Base-by-base conservation (phyloP, 2,113 vertebrate species). In the Hemibagrus wyckioides region DNA sequence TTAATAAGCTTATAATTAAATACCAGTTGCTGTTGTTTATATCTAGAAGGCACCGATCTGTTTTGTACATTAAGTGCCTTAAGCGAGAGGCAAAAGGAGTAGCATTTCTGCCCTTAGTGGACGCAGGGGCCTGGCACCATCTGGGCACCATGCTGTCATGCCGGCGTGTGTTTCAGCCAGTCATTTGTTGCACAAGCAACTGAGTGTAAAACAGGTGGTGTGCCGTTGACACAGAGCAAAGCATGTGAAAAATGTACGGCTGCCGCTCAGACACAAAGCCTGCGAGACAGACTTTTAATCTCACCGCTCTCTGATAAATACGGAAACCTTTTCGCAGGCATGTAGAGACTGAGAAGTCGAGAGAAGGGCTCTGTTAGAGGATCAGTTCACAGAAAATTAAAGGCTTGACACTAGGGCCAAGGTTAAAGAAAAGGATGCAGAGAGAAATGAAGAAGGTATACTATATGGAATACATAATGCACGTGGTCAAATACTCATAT, bases 181-280 rank as follows among this genome's bases (percentile, higher is more conserved):
- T 87, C 65, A 85, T 91, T 84, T 91, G 90, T 87, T 87, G 91
- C 90, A 88, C 91, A 54, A 90, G 92, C 92, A 92, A 94, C 91
- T 93, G 91, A 89, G 91, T 91, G 92, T 91, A 90, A 94, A 95
- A 92, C 95, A 95, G 94, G 95, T 95, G 95, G 93, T 44, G 80
- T 57, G 59, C 84, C 94, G 93, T 94, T 94, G 93, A 94, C 92
- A 92, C 89, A 90, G 82, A 80, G 87, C 81, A 73, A 95, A 94
- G 92, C 93, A 95, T 94, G 90, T 92, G 92, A 94, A 94, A 95
- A 94, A 95, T 95, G 94, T 93, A 92, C 93, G 91, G 91, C 93
- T 89, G 92, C 92, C 85, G 71, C 89, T 83, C 89, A 91, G 91
- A 92, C 92, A 93, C 91, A 92, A 94, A 93, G 92, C 92, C 85